phyloP scores from a whole-genome alignment of 2,797 vertebrate species.

The Sarcoramphus papa region DNA sequence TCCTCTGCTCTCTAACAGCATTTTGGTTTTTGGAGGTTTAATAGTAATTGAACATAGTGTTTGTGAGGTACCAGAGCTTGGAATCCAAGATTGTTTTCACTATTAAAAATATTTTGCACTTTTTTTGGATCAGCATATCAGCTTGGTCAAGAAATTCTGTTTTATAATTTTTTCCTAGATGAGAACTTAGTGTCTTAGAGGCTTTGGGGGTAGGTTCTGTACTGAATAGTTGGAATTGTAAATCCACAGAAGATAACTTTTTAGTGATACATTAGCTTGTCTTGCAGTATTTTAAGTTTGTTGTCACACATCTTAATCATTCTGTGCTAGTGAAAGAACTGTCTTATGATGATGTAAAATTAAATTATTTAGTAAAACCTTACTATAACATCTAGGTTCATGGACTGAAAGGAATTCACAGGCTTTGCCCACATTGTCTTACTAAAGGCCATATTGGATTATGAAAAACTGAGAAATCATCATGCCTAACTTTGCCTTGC shows the following conservation, averaged over 20 bases:
- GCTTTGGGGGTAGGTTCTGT: background rate
- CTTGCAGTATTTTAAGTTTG: background rate
- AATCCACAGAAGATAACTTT: background rate
- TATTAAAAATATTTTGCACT: background rate
- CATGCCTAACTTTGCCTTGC: background rate
- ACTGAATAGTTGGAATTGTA: background rate
- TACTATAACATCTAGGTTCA: background rate
- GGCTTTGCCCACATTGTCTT: background rate
- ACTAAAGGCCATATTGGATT: background rate
- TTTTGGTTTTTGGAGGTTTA: background rate
- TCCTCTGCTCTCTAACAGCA: background rate
- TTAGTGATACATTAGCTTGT: background rate
- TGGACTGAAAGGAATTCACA: background rate
- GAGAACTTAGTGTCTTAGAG: background rate
- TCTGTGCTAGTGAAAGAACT: background rate
- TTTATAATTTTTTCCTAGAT: background rate
- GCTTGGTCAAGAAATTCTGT: background rate
- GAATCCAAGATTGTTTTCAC: background rate
- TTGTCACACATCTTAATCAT: background rate
- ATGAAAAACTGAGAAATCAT: background rate
- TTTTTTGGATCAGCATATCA: background rate
- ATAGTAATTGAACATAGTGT: background rate
- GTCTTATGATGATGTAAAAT: background rate
- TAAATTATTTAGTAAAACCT: background rate
- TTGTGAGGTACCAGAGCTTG: background rate